Conservation (phyloP, 2,113 vertebrate genomes). For the Daphoenositta chrysoptera region DNA sequence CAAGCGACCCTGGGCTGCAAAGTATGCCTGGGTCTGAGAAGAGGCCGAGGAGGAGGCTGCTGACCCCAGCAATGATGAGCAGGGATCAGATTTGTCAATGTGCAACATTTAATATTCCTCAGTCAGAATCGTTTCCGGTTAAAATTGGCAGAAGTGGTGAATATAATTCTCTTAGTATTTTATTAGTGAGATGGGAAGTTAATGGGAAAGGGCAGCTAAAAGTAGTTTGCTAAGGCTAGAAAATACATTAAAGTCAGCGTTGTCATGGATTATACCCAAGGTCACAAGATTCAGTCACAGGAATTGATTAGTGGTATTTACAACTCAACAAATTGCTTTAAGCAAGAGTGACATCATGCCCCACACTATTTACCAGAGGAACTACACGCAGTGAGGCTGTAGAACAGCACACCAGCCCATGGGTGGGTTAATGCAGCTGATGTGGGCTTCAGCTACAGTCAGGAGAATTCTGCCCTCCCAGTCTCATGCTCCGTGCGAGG, state of each 20-base stretch:
- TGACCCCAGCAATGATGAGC: background rate
- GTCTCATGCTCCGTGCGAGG: accelerated
- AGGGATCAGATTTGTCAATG: background rate
- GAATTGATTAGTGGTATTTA: conserved; percentile 53
- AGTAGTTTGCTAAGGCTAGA: conserved; percentile 24
- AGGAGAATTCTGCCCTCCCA: background rate
- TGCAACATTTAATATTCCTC: background rate
- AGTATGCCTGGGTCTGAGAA: background rate
- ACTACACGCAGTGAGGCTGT: background rate
- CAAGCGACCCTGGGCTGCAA: background rate
- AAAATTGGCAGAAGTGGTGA: conserved; percentile 20
- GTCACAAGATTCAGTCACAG: conserved; percentile 1
- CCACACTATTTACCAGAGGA: background rate
- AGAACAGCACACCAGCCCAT: background rate
- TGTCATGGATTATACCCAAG: conserved; percentile 16
- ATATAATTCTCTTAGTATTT: conserved; percentile 12
- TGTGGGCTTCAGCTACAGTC: background rate
- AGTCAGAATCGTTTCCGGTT: background rate
- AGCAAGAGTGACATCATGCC: conserved; percentile 28
- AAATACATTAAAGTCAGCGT: conserved; percentile 10
- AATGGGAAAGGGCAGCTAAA: conserved; percentile 47
- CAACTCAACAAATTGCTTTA: conserved; percentile 31
- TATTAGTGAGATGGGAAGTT: conserved; percentile 34
- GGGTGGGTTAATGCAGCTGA: background rate
- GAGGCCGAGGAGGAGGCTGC: background rate